Conservation (phyloP, 2,797 vertebrate species). For the Lepilemur septentrionalis region DNA sequence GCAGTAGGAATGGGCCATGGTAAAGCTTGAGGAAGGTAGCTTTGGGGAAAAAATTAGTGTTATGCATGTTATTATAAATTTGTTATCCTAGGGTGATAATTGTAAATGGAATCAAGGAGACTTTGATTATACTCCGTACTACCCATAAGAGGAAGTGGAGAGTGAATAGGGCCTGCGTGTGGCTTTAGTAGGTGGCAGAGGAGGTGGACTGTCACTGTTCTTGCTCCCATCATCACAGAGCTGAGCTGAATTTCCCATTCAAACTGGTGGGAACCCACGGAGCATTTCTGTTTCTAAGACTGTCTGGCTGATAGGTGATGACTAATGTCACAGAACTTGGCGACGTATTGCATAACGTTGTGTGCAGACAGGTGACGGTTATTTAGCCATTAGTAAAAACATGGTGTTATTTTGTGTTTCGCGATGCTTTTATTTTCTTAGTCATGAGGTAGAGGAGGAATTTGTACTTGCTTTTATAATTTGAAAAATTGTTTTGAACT, state of each 20-base stretch:
- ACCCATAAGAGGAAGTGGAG: fast-evolving
- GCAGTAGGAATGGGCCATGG: not conserved
- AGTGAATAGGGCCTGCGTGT: too few species aligned
- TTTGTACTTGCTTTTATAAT: not conserved
- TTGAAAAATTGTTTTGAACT: not conserved
- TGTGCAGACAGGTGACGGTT: not conserved
- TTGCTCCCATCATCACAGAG: not conserved
- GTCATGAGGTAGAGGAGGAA: not conserved
- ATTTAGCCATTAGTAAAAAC: not conserved
- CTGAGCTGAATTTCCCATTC: not conserved
- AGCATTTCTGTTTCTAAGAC: not conserved
- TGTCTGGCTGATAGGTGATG: not conserved
- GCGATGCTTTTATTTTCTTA: not conserved
- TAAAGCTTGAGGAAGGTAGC: not conserved
- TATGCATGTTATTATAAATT: not conserved
- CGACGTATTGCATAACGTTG: not conserved
- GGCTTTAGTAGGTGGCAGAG: not conserved
- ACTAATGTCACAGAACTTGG: not conserved
- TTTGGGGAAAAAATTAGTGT: not conserved
- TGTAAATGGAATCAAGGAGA: not conserved
- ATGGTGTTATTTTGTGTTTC: not conserved
- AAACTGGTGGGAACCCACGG: not conserved
- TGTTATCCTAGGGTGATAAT: not conserved
- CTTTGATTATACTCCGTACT: not conserved
- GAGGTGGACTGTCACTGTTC: fast-evolving